phyloP scores from a whole-genome alignment of 2,888 invertebrate genomes.

The Sinelater perroti region DNA sequence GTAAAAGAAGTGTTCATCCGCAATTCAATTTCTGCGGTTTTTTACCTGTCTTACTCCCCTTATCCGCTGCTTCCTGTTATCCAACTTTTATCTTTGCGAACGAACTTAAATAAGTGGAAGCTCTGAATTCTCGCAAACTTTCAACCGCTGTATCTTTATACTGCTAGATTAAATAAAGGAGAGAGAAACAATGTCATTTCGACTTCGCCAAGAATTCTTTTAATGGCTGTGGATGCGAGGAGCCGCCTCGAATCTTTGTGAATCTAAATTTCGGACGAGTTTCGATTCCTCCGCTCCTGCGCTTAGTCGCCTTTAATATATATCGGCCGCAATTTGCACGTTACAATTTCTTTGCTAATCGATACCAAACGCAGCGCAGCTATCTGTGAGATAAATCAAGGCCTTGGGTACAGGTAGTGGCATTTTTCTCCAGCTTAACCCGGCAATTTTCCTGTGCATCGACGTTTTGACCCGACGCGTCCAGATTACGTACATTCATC shows the following conservation, averaged over 20 bases:
- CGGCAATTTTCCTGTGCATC: slow-evolving; percentile 3
- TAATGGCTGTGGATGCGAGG: slow-evolving; percentile 36
- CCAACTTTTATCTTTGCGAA: slow-evolving; percentile 50
- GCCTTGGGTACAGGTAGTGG: slow-evolving; percentile 12
- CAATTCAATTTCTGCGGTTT: slow-evolving; percentile 54
- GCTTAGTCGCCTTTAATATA: slow-evolving; percentile 26
- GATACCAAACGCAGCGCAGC: slow-evolving; percentile 20
- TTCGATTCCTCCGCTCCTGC: slow-evolving; percentile 30
- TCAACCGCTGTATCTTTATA: slow-evolving; percentile 43
- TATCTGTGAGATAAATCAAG: slow-evolving; percentile 28
- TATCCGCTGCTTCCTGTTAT: slow-evolving; percentile 46
- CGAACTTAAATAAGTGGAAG: slow-evolving; percentile 48
- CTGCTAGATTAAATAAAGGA: slow-evolving; percentile 45
- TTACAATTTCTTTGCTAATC: slow-evolving; percentile 27
- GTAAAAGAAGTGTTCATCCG: slow-evolving; percentile 53
- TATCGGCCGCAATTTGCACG: slow-evolving; percentile 27
- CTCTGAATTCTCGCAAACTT: slow-evolving; percentile 43
- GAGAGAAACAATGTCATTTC: slow-evolving; percentile 45
- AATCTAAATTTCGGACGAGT: slow-evolving; percentile 33
- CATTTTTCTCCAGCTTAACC: slow-evolving; percentile 15
- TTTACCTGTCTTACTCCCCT: slow-evolving; percentile 49
- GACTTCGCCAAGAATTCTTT: slow-evolving; percentile 43
- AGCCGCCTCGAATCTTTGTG: slow-evolving; percentile 28
- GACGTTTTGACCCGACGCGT: slow-evolving; percentile 2
- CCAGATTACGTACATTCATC: slow-evolving; percentile 16